phyloP scores from a whole-genome alignment of 2,113 vertebrate genomes.

The Chauna torquata region DNA sequence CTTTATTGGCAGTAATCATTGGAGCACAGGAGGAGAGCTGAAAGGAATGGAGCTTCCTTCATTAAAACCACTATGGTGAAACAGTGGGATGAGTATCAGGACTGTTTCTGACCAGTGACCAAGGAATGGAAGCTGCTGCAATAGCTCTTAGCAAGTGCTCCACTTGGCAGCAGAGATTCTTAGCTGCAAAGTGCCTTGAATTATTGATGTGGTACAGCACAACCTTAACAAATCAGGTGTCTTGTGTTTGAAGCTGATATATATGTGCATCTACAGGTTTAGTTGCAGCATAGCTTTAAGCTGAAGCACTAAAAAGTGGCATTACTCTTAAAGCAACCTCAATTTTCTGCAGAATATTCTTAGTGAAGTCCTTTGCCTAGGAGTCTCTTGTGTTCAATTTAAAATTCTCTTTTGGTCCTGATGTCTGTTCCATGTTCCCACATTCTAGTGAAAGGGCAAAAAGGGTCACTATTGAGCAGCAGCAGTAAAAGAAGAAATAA shows the following conservation, averaged over 20 bases:
- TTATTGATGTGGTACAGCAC: constrained; percentile 19
- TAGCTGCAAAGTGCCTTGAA: background rate
- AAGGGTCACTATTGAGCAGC: constrained; percentile 15
- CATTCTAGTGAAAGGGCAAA: background rate
- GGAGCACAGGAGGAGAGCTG: background rate
- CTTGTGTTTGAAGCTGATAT: background rate
- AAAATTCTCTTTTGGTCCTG: constrained; percentile 1
- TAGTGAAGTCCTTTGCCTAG: background rate
- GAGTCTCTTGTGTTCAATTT: constrained; percentile 12
- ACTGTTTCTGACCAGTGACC: background rate
- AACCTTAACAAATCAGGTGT: background rate
- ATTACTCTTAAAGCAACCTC: background rate
- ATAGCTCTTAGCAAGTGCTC: background rate
- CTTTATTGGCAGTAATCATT: background rate
- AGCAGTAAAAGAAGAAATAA: background rate
- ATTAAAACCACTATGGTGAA: background rate
- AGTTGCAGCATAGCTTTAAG: background rate
- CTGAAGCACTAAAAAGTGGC: background rate
- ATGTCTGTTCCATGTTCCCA: background rate
- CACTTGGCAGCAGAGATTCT: constrained; percentile 18
- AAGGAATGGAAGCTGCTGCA: background rate
- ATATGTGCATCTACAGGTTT: background rate
- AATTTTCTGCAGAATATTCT: background rate
- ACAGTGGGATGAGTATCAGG: fast-evolving
- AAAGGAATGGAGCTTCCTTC: background rate